phyloP scores from a whole-genome alignment of 2,113 vertebrate genomes.

The Donacobius atricapilla region DNA sequence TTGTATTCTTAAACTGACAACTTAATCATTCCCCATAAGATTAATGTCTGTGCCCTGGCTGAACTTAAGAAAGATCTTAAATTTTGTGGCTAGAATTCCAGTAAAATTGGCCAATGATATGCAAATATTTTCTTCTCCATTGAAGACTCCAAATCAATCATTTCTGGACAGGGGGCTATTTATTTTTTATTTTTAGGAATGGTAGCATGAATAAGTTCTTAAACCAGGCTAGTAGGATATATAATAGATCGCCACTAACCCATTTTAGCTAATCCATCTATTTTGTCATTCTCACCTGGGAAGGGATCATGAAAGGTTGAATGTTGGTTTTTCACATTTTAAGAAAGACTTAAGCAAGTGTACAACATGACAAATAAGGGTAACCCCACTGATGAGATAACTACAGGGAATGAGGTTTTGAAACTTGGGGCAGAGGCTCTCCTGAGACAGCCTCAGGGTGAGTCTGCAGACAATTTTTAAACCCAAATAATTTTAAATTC shows the following conservation, averaged over 20 bases:
- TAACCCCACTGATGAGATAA: background rate
- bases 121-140: background rate
- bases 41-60: background rate
- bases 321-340: background rate
- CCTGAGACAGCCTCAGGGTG: background rate
- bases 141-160: background rate
- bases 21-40: conserved; percentile 20
- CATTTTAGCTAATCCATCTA: background rate
- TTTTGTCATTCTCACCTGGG: background rate
- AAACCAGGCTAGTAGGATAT: background rate
- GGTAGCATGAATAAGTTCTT: background rate
- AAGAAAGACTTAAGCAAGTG: background rate
- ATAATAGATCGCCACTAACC: background rate
- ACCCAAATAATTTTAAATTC: background rate
- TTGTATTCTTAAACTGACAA: conserved; percentile 21
- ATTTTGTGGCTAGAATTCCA: conserved; percentile 24
- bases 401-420: background rate
- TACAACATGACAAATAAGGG: background rate
- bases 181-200: background rate
- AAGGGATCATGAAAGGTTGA: background rate
- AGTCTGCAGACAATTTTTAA: background rate
- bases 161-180: background rate
- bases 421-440: background rate
- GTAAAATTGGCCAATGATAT: background rate
- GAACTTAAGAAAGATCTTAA: background rate